A percentile compares a stretch with the other conserved stretches of the same genome.
Evolutionary conservation across 1,140 invertebrate genomes (phyloP).

Genomic region (Atta texana): DNA sequence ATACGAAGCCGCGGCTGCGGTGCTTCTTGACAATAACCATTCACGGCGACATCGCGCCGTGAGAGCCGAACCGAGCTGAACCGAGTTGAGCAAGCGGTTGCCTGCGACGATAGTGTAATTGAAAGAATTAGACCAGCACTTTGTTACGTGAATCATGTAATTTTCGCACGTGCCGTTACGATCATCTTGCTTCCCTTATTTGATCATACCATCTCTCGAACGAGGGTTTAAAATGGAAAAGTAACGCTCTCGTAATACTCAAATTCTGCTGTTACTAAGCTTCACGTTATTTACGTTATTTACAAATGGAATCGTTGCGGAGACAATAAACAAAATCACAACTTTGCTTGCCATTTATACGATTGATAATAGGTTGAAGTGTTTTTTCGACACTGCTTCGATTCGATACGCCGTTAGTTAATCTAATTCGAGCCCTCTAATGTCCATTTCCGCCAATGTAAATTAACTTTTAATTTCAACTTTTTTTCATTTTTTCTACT

Average conservation of each 20-base stretch:
- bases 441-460: too few relatives aligned
- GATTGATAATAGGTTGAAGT: neutral
- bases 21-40: conserved; percentile 51
- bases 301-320: neutral
- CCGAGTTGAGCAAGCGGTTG: neutral
- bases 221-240: conserved; percentile 14
- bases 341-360: neutral
- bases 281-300: neutral
- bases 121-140: conserved; percentile 65
- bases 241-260: neutral
- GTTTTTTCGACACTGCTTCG: neutral
- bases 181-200: conserved; percentile 26
- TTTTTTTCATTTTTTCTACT: too few relatives aligned
- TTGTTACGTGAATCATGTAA: conserved; percentile 54
- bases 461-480: too few relatives aligned
- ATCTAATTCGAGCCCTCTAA: too few relatives aligned
- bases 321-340: neutral
- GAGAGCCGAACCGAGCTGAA: neutral
- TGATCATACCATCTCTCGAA: neutral
- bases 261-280: neutral
- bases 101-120: conserved; percentile 42
- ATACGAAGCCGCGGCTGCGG: conserved; percentile 22
- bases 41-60: conserved; percentile 35
- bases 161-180: conserved; percentile 48
- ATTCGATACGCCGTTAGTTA: too few relatives aligned